Base-by-base conservation (phyloP, 2,888 invertebrate genomes). In the Limnephilus auricula region DNA sequence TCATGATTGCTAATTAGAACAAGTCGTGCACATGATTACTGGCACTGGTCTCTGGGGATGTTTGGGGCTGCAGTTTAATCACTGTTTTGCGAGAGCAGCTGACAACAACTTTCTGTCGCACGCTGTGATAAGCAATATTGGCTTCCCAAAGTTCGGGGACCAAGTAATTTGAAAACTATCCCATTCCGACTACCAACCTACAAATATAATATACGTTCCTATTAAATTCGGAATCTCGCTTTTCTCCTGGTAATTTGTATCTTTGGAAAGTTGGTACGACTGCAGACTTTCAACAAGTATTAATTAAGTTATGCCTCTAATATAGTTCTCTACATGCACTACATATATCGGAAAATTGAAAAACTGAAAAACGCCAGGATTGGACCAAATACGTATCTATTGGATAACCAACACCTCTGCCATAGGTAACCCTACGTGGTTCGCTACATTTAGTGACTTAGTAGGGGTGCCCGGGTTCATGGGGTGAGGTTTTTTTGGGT, bases 31-130 rank as follows among this genome's bases (percentile, higher is more conserved):
- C 65, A 65, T 65, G 25, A 65, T 65, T 25, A 65, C 65, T 65
- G 65, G 3, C 13, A 45, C 45, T 40, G 40, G 40, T 45, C 45
- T 15, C 45, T 2, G 45, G 40, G 65, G 9, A 65, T 65, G 65
- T 65, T 65, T n/a, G 65, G 65, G 65, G 65, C 25, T 65, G 65
- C 65, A 65, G n/a, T 65, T 65, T 65, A 65, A 65, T 65, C 65
- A n/a, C 65, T 65, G 25, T 65, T 65, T 65, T 65, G 25, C 65
- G 65, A 65, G n/a, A 65, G 65, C 25, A 65, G 65, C 65, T 10
- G 65, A 65, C 65, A 65, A 65, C 65, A 65, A 65, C 65, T 65
- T 65, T 65, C 65, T n/a, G 65, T 65, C 65, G 65, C 65, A 65
- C 65, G 25, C 65, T 65, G 65, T 65, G 65, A 65, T 65, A 65